phyloP scores from a whole-genome alignment of 2,797 vertebrate species.

The Galago senegalensis region DNA sequence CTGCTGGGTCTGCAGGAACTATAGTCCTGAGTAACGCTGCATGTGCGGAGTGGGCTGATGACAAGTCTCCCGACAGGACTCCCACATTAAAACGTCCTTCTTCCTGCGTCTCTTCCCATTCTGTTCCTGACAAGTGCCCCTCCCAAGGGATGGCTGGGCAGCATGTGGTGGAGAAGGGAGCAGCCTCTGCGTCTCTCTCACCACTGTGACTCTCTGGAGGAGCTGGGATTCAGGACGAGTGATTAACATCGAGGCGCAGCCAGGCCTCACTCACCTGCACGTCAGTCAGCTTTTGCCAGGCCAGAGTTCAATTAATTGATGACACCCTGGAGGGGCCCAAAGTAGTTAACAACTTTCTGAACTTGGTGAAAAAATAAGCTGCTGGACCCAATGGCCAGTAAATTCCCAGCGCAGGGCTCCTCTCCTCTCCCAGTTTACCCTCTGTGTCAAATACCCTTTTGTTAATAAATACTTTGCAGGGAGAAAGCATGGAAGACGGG shows the following conservation, averaged over 20 bases:
- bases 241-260: constrained; percentile 86
- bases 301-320: constrained; percentile 92
- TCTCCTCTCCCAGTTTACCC: constrained; percentile 83
- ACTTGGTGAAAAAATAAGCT: constrained; percentile 89
- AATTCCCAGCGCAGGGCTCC: constrained; percentile 80
- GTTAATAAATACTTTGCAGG: constrained; percentile 75
- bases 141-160: constrained; percentile 82
- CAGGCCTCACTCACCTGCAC: constrained; percentile 90
- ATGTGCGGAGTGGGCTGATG: constrained; percentile 56
- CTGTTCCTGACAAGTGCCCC: constrained; percentile 74
- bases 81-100: constrained; percentile 35
- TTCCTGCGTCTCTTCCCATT: constrained; percentile 68
- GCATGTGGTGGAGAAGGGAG: constrained; percentile 79
- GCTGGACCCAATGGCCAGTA: constrained; percentile 78
- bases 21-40: constrained; percentile 56
- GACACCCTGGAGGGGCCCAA: constrained; percentile 89
- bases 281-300: constrained; percentile 89
- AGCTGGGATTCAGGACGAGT: constrained; percentile 84
- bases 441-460: constrained; percentile 65
- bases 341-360: constrained; percentile 90
- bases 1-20: not conserved
- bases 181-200: constrained; percentile 85
- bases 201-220: constrained; percentile 85
- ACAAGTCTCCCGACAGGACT: constrained; percentile 36
- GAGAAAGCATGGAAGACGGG: constrained; percentile 67